Evolutionary conservation across 2,113 vertebrate genomes (phyloP), one percentile per base, ranked within the genome.

Genomic region (Gopherus flavomarginatus): DNA sequence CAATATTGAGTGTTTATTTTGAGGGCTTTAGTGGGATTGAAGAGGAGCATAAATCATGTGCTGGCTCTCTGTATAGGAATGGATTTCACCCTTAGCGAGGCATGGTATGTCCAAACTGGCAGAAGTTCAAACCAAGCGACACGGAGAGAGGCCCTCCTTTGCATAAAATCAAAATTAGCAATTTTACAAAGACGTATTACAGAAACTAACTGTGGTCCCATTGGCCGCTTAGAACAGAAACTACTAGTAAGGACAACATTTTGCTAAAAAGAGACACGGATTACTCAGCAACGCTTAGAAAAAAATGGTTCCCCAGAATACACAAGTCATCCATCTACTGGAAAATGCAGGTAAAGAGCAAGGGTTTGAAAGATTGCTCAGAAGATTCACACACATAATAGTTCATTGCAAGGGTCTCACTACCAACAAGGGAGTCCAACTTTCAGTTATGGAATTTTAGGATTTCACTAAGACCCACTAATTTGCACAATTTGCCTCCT

Each of bases 401-500:
- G 1, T 65, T 90, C 89, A 12, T 91, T 95, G 84, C 49, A 94
- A 88, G 78, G 77, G 49, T 65, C 90, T 84, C 86, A 92, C 92
- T 29, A 83, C 59, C 89, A 94, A 84, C 85, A 69, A 50, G 53
- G 29, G 87, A 94, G 77, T 83, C 65, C 83, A 94, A 52, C 90
- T 90, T 90, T 90, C 87, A 89, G 83, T 59, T 92, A 81, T 69
- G 69, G 95, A 89, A 84, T 95, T 90, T 86, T n/a, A 82, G 54
- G 80, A 87, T 91, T 87, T 91, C 21, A 50, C 79, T 94, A 62
- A 91, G 44, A 57, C 42, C 81, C 53, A 31, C 50, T 87, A 85
- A 91, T 96, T 93, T 89, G 49, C 86, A 83, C 69, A 59, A 92
- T 97, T 86, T 92, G 89, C 83, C 62, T 92, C 53, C 81, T 96